These are phyloP conservation scores for Ptychadena robeensis DNA, from an alignment of 2,797 vertebrate species.

Conservation along the genomic window DNA sequence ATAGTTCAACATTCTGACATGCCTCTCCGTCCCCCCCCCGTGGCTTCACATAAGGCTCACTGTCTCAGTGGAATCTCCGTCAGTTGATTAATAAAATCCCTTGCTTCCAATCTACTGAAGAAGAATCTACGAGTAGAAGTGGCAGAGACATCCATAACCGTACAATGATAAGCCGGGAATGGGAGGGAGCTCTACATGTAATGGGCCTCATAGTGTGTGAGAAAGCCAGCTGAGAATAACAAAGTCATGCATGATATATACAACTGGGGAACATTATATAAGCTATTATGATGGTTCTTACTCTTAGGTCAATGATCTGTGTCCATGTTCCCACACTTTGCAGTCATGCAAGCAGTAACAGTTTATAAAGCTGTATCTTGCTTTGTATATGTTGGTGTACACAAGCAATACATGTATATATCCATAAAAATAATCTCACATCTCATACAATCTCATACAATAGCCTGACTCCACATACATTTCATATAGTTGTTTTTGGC, in stretches of 20 bases:
- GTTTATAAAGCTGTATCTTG: background rate
- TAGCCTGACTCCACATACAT: background rate
- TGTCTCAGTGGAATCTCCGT: background rate
- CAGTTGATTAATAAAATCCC: constrained; percentile 17
- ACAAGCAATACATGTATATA: constrained; percentile 5
- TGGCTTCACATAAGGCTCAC: background rate
- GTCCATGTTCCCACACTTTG: background rate
- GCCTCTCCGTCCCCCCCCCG: background rate
- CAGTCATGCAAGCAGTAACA: background rate
- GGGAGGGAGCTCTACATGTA: background rate
- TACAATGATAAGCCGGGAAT: constrained; percentile 1
- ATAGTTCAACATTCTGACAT: background rate
- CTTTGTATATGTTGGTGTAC: background rate
- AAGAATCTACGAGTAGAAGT: constrained; percentile 3
- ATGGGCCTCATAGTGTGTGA: background rate
- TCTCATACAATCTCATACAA: background rate
- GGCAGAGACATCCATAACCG: background rate
- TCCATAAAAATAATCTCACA: background rate
- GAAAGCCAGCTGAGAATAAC: constrained; percentile 24
- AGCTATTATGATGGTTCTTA: constrained; percentile 38
- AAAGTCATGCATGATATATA: constrained; percentile 21
- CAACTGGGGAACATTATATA: constrained; percentile 20
- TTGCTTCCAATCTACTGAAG: background rate
- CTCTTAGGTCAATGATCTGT: background rate
- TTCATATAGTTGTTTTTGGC: constrained; percentile 30